Percentiles rank a stretch among this genome's conserved stretches.
Evolutionary conservation across 2,797 vertebrate species (phyloP).

Genomic region (Chanos chanos): DNA sequence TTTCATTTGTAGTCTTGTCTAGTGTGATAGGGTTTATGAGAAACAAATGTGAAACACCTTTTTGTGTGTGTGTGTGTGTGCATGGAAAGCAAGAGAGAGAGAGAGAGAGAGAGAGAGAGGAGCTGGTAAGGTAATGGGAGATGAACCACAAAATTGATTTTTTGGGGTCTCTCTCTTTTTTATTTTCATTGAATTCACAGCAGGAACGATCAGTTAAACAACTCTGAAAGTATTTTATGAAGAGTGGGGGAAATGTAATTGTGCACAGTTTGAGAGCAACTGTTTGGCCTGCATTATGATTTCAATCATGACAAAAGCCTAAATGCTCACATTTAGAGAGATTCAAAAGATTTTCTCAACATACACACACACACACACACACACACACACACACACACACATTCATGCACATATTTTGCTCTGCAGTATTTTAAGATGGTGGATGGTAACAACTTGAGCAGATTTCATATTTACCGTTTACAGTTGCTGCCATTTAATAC

Average conservation of each 20-base stretch:
- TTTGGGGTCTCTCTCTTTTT: constrained; percentile 32
- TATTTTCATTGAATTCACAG: constrained; percentile 45
- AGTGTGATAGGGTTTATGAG: too few species aligned
- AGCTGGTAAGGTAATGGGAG: constrained; percentile 44
- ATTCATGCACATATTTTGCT: neutral
- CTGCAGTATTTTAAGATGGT: neutral
- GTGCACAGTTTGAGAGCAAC: constrained; percentile 43
- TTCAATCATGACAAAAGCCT: constrained; percentile 20
- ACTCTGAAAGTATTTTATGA: constrained; percentile 47
- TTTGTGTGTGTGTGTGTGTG: neutral
- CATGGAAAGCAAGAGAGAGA: too few species aligned
- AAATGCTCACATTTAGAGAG: neutral
- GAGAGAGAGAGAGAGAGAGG: too few species aligned
- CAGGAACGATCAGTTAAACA: constrained; percentile 52
- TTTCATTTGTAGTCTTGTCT: too few species aligned
- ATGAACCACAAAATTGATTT: constrained; percentile 50
- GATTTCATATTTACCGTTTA: neutral
- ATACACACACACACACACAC: neutral
- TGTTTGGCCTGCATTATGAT: constrained; percentile 8
- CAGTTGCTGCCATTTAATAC: neutral
- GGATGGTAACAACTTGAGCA: neutral
- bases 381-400: neutral
- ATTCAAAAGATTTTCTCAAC: neutral
- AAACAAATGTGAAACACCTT: too few species aligned
- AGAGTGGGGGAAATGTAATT: constrained; percentile 38